phyloP scores from a whole-genome alignment of 2,113 vertebrate genomes.

The Andinoacara biseriatus region DNA sequence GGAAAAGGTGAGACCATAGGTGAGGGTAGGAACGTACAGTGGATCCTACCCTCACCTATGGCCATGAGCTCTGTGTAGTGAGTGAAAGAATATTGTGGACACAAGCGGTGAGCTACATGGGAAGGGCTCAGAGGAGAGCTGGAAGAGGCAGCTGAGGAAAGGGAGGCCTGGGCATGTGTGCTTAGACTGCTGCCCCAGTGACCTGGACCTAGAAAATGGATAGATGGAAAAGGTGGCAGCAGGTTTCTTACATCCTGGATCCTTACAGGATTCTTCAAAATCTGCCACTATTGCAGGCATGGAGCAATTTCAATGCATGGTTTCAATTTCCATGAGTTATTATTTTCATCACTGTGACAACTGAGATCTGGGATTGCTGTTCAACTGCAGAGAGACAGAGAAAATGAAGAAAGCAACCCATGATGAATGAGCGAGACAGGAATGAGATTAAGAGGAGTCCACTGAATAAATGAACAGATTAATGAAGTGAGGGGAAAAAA shows the following conservation, averaged over 20 bases:
- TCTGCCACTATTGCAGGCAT: not conserved
- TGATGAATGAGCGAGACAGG: constrained; percentile 69
- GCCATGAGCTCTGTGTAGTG: not conserved
- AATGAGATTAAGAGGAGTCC: constrained; percentile 63
- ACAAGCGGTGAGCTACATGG: too few relatives aligned
- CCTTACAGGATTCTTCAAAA: not conserved
- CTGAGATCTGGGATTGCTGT: constrained; percentile 11
- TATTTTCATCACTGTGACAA: constrained; percentile 17
- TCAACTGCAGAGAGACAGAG: constrained; percentile 3
- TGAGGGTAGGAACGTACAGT: not conserved
- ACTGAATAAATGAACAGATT: constrained; percentile 70
- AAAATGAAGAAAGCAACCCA: constrained; percentile 14
- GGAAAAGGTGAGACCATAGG: not conserved
- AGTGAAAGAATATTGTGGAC: not conserved
- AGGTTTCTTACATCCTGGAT: not conserved
- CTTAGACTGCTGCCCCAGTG: too few relatives aligned
- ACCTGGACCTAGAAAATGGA: not conserved
- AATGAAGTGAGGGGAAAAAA: constrained; percentile 67
- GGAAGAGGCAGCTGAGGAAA: too few relatives aligned
- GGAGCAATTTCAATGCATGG: not conserved
- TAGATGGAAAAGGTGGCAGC: not conserved
- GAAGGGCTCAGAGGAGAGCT: too few relatives aligned
- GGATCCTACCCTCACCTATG: not conserved
- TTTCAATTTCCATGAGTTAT: constrained; percentile 3
- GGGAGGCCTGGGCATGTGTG: too few relatives aligned